Base-by-base conservation (phyloP, 1,140 invertebrate species). In the Cepaea nemoralis region DNA sequence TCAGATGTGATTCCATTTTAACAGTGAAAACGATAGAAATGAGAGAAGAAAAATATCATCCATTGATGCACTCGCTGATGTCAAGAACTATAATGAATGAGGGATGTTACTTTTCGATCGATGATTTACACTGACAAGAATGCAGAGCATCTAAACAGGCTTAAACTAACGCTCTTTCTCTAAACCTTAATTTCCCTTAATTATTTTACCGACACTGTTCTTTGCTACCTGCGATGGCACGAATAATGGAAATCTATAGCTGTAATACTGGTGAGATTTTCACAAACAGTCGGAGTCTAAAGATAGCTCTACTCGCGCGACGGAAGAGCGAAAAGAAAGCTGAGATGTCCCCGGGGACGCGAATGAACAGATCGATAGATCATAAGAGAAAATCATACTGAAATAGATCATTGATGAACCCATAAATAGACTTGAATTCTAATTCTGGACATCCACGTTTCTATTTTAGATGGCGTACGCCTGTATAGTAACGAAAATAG, bases 341-440 rank as follows among this genome's bases (percentile, higher is more conserved):
- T 24, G 16, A 55, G 50, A 55, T 22, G 22, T 55, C 50, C n/a
- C 24, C n/a, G 22, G 50, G 50, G 50, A 55, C 50, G 50, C 50
- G 50, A 6, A 24, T 5, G 50, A 55, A 55, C 50, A n/a, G 50
- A 55, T 55, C 50, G 50, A 55, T 55, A 55, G 50, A 55, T 55
- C 50, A 55, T 55, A 55, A 55, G 50, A 55, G 50, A 55, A 55
- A 24, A 14, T 55, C 50, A 24, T 55, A 55, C 50, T 55, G 50
- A 55, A 55, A 55, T 55, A 55, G 50, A 55, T 55, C 50, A 55
- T 55, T 55, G 50, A 55, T 55, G 50, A 55, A 5, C 50, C 50
- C 50, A 55, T 55, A 55, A 55, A 55, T 55, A 55, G 50, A 55
- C 50, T 55, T 3, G 50, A 14, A 22, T 55, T 6, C 50, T 55